Conservation (phyloP, 2,113 vertebrate genomes). For the Pluvianellus socialis region DNA sequence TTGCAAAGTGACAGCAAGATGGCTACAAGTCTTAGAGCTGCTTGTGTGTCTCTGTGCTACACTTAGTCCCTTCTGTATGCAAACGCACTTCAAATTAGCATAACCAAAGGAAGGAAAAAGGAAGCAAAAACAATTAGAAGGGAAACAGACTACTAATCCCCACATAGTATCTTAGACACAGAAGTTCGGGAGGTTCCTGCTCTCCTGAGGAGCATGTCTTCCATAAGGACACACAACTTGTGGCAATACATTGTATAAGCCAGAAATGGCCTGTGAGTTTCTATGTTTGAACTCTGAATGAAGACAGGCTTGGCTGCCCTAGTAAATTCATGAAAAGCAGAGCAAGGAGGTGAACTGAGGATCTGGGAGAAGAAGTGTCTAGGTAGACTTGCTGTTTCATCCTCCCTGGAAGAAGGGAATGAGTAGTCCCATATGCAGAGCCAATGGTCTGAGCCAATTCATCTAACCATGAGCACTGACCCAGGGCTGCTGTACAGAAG, state of each 20-base stretch:
- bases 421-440: background rate
- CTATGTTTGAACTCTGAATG: background rate
- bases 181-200: background rate
- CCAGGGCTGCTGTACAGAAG: slow-evolving; percentile 25
- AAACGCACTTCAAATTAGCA: background rate
- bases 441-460: background rate
- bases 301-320: background rate
- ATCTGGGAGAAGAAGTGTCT: background rate
- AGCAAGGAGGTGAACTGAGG: slow-evolving; percentile 17
- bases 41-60: background rate
- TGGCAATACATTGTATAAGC: background rate
- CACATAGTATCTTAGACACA: background rate
- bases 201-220: background rate
- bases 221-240: background rate
- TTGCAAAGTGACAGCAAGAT: background rate
- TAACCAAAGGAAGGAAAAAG: background rate
- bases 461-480: background rate
- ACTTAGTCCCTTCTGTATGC: background rate
- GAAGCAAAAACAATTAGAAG: background rate
- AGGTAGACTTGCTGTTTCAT: background rate
- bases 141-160: background rate
- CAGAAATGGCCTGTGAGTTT: background rate
- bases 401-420: background rate
- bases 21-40: background rate
- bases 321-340: background rate